Evolutionary conservation across 2,113 vertebrate species (phyloP), one percentile per base, ranked within the genome.

Genomic region (Xiphophorus maculatus): DNA sequence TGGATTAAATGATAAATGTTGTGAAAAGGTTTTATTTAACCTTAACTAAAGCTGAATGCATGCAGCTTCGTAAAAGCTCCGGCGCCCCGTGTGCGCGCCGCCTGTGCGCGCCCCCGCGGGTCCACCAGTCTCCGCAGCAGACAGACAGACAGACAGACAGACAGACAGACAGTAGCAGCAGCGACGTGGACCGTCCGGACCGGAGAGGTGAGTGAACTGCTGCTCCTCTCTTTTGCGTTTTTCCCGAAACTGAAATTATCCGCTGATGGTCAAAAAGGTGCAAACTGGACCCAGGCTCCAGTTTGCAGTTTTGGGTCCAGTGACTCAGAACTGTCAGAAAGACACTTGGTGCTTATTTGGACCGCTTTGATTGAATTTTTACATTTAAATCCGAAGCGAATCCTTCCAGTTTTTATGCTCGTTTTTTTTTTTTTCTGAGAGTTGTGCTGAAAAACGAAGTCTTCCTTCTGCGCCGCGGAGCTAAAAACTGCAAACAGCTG

Each of bases 121-220:
- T 51, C 48, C 48, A 17, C 9, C 58, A 22, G 12, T 22, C 48
- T 33, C 19, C 10, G 13, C 22, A 29, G 71, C 30, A 74, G 74
- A 71, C 77, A 51, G 44, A 1, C 22, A 29, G 6, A 73, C 35
- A 11, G 35, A 35, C 33, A 9, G 7, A 35, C 33, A 37, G 35
- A 73, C 35, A 11, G 35, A 35, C 33, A 9, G 7, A 35, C 33
- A 37, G 35, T 2, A 37, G 35, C 35, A 37, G 66, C 73, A 69
- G 17, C 25, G 60, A 83, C 76, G 79, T 77, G 73, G 77, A 81
- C 71, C 3, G 37, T 67, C 35, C 63, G 30, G 69, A 84, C 29
- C 73, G 19, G 29, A 76, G 82, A 89, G 88, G 88, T 89, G 79
- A 86, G 88, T 74, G 3, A 28, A 27, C 60, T 2, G 40, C 13